Percentiles rank a stretch among this genome's conserved stretches.
Evolutionary conservation across 2,888 invertebrate species (phyloP).

Genomic region (Drosophila sordidula): DNA sequence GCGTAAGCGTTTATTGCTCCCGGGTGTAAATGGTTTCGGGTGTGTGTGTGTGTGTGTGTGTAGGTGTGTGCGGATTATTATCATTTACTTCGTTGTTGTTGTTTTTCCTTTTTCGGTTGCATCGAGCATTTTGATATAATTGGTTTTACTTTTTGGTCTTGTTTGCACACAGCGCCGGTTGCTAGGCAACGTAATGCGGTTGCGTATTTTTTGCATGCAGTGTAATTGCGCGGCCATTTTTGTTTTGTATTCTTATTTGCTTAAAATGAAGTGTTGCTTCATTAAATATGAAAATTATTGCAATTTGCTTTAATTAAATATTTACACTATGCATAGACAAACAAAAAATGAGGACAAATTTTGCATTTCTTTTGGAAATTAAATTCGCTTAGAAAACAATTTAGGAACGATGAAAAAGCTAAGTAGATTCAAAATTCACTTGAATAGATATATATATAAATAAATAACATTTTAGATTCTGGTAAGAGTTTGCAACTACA

Average conservation of each 20-base stretch:
- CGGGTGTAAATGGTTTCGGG: slow-evolving; percentile 56
- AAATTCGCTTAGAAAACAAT: slow-evolving; percentile 24
- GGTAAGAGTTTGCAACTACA: too few relatives aligned
- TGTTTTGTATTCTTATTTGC: slow-evolving; percentile 20
- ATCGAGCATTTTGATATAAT: slow-evolving; percentile 62
- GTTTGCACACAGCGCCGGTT: slow-evolving; percentile 59
- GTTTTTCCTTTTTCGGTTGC: slow-evolving; percentile 21
- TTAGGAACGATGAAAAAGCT: too few relatives aligned
- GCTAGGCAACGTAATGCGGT: slow-evolving; percentile 55
- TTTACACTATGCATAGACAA: slow-evolving; percentile 34
- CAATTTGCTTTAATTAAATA: slow-evolving; percentile 67
- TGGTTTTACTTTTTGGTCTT: slow-evolving; percentile 57
- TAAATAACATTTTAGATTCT: too few relatives aligned
- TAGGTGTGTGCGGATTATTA: slow-evolving; percentile 13
- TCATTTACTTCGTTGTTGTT: slow-evolving; percentile 37
- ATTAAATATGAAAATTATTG: slow-evolving; percentile 74
- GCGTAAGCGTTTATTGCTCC: slow-evolving; percentile 78
- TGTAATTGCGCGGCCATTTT: slow-evolving; percentile 29
- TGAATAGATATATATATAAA: too few relatives aligned
- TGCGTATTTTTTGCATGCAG: slow-evolving; percentile 33
- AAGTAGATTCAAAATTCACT: too few relatives aligned
- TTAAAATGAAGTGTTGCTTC: slow-evolving; percentile 71
- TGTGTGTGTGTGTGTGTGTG: slow-evolving; percentile 5
- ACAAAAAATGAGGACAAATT: not conserved
- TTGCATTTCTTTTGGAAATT: slow-evolving; percentile 5